Evolutionary conservation across 2,113 vertebrate genomes (phyloP).

Genomic region (Cynocephalus volans): DNA sequence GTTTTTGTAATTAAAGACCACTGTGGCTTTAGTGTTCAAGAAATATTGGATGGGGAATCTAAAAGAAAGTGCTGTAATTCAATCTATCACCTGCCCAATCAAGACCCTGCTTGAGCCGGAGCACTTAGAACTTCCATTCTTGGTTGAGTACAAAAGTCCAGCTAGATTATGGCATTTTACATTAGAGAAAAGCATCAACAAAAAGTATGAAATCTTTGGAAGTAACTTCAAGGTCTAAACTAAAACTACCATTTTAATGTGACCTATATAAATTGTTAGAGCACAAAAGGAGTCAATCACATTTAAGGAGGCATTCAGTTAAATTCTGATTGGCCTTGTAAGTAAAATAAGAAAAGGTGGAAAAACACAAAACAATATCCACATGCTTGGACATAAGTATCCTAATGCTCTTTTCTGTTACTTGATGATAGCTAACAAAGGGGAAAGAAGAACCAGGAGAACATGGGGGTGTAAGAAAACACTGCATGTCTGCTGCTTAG

Average conservation of each 20-base stretch:
- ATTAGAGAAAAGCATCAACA: conserved; percentile 18
- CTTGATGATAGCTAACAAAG: conserved; percentile 2
- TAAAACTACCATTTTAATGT: conserved; percentile 19
- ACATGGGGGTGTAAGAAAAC: not conserved
- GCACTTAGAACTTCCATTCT: conserved; percentile 86
- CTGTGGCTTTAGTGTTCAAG: conserved; percentile 88
- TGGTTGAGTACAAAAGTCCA: conserved; percentile 76
- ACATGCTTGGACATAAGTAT: not conserved
- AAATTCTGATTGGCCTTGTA: not conserved
- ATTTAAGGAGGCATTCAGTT: conserved; percentile 36
- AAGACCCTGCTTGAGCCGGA: conserved; percentile 84
- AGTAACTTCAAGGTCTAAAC: conserved; percentile 15
- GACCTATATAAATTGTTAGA: conserved; percentile 37
- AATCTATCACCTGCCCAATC: conserved; percentile 88
- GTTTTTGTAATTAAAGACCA: conserved; percentile 91
- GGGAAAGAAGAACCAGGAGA: not conserved
- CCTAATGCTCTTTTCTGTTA: conserved; percentile 13
- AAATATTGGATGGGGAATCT: conserved; percentile 90
- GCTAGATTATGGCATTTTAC: conserved; percentile 44
- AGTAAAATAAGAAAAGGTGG: conserved; percentile 60
- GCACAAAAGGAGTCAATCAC: not conserved
- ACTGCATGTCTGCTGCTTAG: not conserved
- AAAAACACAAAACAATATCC: not conserved
- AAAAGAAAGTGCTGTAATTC: conserved; percentile 89
- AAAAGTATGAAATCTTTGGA: conserved; percentile 30